Evolutionary conservation across 2,797 vertebrate genomes (phyloP), one percentile per base, ranked within the genome.

Genomic region (Rhadinocentrus ornatus): DNA sequence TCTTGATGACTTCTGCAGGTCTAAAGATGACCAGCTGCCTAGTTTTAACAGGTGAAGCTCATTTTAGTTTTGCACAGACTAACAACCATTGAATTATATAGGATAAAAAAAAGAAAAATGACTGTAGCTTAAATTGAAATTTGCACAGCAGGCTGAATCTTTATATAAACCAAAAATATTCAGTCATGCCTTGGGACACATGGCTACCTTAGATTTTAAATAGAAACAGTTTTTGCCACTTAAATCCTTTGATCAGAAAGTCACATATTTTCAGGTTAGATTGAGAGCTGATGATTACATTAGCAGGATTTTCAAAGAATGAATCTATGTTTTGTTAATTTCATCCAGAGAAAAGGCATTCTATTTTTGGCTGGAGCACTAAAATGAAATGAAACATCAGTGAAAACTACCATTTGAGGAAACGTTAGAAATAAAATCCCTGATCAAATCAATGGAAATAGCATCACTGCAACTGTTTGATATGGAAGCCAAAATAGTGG

Each of bases 361-460:
- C 74, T 83, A 74, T 71, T 77, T 75, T 56, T 55, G 20, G 62
- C 66, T 34, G 24, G 5, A 26, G 50, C 37, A 16, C 57, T 71
- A 81, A 80, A 71, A 78, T 58, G 22, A n/a, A 58, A 76, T 59
- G 32, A 76, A 73, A 71, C 73, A 77, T 68, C 57, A 79, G n/a
- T 48, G 15, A 70, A 67, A 73, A 60, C 22, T 50, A 60, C 52
- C 27, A 57, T 73, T 77, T 82, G 9, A 44, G n/a, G 32, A 63
- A 63, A 31, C 20, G 22, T 60, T 29, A 55, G 0, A 70, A 73
- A 46, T 71, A 26, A 34, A 75, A 80, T 71, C 57, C 48, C 63
- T 29, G 27, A 81, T 73, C 53, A 68, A 78, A 85, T 82, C 27
- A 85, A 52, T 62, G 57, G 46, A 80, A 83, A 78, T 68, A 62